Percentiles rank a stretch among this genome's conserved stretches.
These are phyloP conservation scores for Melanotaenia maccullochi DNA, from an alignment of 2,797 vertebrate species.

Conservation along the genomic window DNA sequence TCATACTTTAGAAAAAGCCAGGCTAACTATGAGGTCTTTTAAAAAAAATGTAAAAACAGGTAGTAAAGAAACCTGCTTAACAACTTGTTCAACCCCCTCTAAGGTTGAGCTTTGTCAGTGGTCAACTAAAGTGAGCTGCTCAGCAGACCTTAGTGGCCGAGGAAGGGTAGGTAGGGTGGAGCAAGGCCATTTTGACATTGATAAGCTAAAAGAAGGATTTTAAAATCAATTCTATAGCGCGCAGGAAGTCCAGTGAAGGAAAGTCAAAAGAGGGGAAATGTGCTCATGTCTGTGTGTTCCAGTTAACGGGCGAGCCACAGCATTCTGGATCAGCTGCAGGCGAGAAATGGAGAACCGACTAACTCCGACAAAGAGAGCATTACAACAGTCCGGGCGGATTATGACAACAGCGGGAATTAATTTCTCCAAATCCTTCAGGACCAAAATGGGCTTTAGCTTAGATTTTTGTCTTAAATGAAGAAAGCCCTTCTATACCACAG, in stretches of 20 bases:
- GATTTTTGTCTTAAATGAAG: background rate
- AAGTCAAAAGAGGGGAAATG: background rate
- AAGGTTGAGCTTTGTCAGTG: no score
- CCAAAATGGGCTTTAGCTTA: background rate
- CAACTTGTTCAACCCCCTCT: no score
- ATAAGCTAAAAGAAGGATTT: background rate
- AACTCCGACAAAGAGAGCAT: background rate
- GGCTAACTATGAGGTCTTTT: no score
- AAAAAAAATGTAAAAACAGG: no score
- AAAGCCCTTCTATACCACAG: background rate
- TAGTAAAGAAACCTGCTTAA: no score
- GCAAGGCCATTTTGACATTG: background rate
- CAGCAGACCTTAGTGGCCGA: no score
- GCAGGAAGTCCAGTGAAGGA: background rate
- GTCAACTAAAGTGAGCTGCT: no score
- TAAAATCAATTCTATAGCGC: background rate
- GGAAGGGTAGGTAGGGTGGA: background rate
- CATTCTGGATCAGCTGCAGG: background rate
- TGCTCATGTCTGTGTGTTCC: background rate
- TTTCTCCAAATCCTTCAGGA: no score
- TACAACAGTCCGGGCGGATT: background rate
- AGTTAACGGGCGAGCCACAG: background rate
- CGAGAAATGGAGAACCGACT: background rate
- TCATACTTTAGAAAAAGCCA: no score
- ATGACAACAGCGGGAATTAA: no score